These are phyloP conservation scores for Augiades crinisus DNA, from an alignment of 2,888 invertebrate species.

Conservation along the genomic window DNA sequence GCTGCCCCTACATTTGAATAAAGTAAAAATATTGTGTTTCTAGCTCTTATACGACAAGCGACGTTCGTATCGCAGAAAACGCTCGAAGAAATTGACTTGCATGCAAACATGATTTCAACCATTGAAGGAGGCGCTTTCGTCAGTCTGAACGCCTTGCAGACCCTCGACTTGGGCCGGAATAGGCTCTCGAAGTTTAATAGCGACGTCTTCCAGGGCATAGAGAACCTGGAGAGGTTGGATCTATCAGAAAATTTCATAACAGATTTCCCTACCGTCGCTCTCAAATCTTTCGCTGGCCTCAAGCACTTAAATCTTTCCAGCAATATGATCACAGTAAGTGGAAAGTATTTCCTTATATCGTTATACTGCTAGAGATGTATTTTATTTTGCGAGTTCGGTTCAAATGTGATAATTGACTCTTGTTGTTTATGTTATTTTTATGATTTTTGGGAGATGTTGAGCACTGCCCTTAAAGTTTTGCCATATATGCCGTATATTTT, in stretches of 20 bases:
- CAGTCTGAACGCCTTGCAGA: constrained; percentile 84
- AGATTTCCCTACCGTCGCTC: constrained; percentile 89
- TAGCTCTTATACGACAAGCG: constrained; percentile 85
- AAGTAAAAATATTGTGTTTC: constrained; percentile 42
- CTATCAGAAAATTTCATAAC: constrained; percentile 92
- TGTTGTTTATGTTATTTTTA: no score
- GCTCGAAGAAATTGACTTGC: constrained; percentile 89
- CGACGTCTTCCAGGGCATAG: constrained; percentile 90
- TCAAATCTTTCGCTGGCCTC: constrained; percentile 86
- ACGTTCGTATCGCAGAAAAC: constrained; percentile 86
- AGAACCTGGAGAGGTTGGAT: constrained; percentile 89
- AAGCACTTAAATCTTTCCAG: constrained; percentile 90
- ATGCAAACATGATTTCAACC: constrained; percentile 87
- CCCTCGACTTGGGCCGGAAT: constrained; percentile 89
- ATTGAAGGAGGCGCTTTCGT: constrained; percentile 90
- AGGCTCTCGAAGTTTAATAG: constrained; percentile 90
- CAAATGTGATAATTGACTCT: no score
- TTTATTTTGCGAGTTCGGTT: no score
- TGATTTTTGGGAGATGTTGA: no score
- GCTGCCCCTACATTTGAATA: no score
- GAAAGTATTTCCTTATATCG: constrained; percentile 8
- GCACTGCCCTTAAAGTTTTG: no score
- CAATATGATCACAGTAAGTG: constrained; percentile 90
- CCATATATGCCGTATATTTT: no score
- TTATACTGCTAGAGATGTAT: no score